These are phyloP conservation scores for Echeneis naucrates DNA, from an alignment of 2,797 vertebrate genomes.

Conservation along the genomic window DNA sequence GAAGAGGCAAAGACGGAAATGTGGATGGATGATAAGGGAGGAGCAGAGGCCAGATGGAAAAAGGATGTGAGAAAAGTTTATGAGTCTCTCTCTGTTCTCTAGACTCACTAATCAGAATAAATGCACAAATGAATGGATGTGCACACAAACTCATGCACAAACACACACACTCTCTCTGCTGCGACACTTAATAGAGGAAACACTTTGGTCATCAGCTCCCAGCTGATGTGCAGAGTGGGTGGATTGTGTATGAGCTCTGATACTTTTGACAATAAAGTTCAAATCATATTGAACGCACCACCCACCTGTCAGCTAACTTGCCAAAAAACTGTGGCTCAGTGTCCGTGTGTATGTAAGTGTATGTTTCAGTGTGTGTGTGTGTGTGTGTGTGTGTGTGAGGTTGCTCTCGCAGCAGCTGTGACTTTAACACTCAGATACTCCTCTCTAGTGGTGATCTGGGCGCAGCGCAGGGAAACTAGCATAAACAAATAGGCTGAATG, in stretches of 20 bases:
- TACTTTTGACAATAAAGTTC: constrained; percentile 53
- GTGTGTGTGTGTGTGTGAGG: not conserved
- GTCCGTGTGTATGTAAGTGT: not conserved
- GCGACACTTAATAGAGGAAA: constrained; percentile 63
- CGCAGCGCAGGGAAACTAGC: constrained; percentile 21
- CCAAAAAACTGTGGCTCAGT: constrained; percentile 19
- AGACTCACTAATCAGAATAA: constrained; percentile 13
- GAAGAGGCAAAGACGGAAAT: constrained; percentile 31
- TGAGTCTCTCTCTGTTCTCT: constrained; percentile 28
- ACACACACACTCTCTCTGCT: constrained; percentile 33
- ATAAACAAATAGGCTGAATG: not conserved
- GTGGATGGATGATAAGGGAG: constrained; percentile 23
- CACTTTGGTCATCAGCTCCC: constrained; percentile 44
- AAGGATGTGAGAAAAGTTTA: constrained; percentile 31
- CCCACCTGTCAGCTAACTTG: constrained; percentile 24
- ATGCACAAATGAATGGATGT: constrained; percentile 11
- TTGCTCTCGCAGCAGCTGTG: not conserved
- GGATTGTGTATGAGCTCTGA: constrained; percentile 28
- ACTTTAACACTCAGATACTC: constrained; percentile 37
- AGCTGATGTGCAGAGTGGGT: constrained; percentile 56
- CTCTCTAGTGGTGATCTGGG: constrained; percentile 61
- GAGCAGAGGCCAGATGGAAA: constrained; percentile 25
- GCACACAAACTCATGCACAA: not conserved
- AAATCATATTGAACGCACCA: constrained; percentile 62
- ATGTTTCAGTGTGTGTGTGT: not conserved